Conservation (phyloP, 2,113 vertebrate genomes). For the Etia nguti region DNA sequence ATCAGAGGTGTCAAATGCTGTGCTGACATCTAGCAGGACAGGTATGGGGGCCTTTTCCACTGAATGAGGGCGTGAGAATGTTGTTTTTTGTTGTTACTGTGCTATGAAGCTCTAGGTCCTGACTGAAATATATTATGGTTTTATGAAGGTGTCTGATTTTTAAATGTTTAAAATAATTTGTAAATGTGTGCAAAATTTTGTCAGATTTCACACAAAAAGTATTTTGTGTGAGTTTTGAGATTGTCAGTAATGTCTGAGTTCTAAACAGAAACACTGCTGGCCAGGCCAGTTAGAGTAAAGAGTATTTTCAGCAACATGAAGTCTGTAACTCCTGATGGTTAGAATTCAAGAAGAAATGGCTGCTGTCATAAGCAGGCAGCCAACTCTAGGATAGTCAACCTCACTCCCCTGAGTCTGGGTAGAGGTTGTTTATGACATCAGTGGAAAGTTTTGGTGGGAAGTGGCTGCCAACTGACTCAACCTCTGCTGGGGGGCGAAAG, state of each 20-base stretch:
- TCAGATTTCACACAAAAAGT: not conserved
- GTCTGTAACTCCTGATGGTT: not conserved
- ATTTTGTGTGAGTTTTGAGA: not conserved
- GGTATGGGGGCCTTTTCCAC: not conserved
- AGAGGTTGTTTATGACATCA: constrained; percentile 17
- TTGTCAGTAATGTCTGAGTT: not conserved
- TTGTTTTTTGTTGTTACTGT: not conserved
- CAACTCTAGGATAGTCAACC: not conserved
- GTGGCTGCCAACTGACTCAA: not conserved
- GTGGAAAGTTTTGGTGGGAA: constrained; percentile 31
- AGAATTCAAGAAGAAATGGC: not conserved
- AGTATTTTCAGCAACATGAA: not conserved
- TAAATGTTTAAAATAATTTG: not conserved
- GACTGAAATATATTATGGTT: not conserved
- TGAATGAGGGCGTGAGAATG: not conserved
- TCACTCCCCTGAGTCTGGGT: not conserved
- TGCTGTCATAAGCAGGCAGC: not conserved
- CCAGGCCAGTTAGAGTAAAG: not conserved
- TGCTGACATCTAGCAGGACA: not conserved
- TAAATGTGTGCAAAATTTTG: not conserved
- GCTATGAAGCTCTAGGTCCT: not conserved
- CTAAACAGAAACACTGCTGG: not conserved
- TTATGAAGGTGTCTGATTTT: not conserved
- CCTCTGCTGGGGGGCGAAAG: constrained; percentile 2
- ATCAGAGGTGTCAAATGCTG: not conserved